Base-by-base conservation (phyloP, 1,140 invertebrate genomes). In the Bombus confusus region DNA sequence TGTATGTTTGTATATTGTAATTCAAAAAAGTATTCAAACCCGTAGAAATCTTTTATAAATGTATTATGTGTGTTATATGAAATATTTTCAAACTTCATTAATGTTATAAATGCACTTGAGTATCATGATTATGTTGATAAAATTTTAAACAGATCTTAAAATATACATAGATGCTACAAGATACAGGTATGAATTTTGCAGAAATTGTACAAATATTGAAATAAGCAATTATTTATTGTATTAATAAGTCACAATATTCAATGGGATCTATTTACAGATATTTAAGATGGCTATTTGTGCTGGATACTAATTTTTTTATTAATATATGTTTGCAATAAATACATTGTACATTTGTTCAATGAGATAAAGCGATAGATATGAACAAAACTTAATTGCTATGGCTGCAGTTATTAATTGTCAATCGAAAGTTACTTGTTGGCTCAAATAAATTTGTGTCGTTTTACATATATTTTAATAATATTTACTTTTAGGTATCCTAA, bases 401-500 rank as follows among this genome's bases (percentile, higher is more conserved):
- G 5, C 0, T 52, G 0, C 5, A 52, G 0, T 52, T 52, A 52
- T 52, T 52, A 52, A 18, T 1, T 52, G 6, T 5, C 18, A 52
- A 52, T 52, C 1, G 15, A 47, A 18, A 18, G 47, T 47, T 15
- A 47, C 6, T 47, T 18, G 18, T 52, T 52, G 18, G 47, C 47
- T n/a, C 28, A n/a, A 62, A 13, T 62, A 13, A 5, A 5, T 62
- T n/a, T 62, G 5, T 62, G 59, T 3, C 12, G 4, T 13, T 62
- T n/a, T 62, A 62, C 59, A 4, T 62, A 5, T 41, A 71, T n/a
- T 37, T 76, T 13, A n/a, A n/a, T 74, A 13, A 57, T 18, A 18
- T 59, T 34, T 59, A 69, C 34, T 28, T 37, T 15, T 52, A 98
- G 97, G 91, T 98, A 98, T 95, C 98, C 98, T 39, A 92, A 95